These are phyloP conservation scores for Apotomis betuletana DNA, from an alignment of 2,888 invertebrate genomes.

Conservation along the genomic window DNA sequence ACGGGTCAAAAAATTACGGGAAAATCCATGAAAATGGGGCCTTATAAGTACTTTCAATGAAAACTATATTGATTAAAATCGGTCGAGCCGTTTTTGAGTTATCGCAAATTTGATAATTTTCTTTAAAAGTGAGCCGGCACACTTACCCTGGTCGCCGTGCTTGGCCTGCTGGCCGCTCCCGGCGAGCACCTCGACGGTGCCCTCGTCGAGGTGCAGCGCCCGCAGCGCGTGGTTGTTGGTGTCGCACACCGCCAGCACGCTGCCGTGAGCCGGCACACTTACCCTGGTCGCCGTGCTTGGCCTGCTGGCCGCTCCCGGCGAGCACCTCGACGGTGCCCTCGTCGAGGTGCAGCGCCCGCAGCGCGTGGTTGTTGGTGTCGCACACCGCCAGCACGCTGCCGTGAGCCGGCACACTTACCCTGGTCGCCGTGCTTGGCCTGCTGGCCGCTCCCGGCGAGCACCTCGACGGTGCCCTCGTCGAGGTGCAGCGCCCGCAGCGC, in stretches of 20 bases:
- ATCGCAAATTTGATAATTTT: too few species aligned
- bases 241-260: slow-evolving; percentile 91
- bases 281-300: slow-evolving; percentile 74
- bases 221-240: slow-evolving; percentile 95
- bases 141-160: slow-evolving; percentile 67
- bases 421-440: slow-evolving; percentile 81
- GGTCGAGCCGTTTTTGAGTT: too few species aligned
- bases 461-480: slow-evolving; percentile 85
- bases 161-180: slow-evolving; percentile 88
- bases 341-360: slow-evolving; percentile 89
- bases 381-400: slow-evolving; percentile 88
- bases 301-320: slow-evolving; percentile 88
- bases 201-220: slow-evolving; percentile 86
- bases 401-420: slow-evolving; percentile 53
- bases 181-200: slow-evolving; percentile 88
- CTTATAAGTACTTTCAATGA: too few species aligned
- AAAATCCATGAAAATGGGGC: too few species aligned
- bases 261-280: slow-evolving; percentile 15
- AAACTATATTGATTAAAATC: too few species aligned
- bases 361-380: slow-evolving; percentile 95
- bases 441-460: slow-evolving; percentile 89
- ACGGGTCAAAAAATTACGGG: too few species aligned
- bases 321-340: slow-evolving; percentile 88
- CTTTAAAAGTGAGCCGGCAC: too few species aligned
- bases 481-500: slow-evolving; percentile 91